Percentiles rank a stretch among this genome's conserved stretches.
Evolutionary conservation across 2,113 vertebrate genomes (phyloP).

Genomic region (Lagenorhynchus albirostris): DNA sequence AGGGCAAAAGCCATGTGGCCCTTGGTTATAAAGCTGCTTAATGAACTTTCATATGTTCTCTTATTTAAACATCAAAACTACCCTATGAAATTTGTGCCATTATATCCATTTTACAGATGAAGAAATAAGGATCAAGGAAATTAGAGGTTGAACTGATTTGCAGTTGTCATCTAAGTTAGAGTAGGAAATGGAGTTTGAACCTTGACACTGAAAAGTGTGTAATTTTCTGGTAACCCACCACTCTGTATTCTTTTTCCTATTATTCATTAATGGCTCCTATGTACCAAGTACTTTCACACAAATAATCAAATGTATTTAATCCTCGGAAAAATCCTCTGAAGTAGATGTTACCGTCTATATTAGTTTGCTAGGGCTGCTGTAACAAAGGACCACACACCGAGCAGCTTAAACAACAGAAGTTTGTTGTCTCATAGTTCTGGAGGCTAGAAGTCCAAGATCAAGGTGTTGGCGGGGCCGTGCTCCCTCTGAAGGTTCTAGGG

Average conservation of each 20-base stretch:
- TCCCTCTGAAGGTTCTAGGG: neutral
- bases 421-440: neutral
- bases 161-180: neutral
- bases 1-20: neutral
- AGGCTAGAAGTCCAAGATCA: neutral
- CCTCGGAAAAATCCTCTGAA: neutral
- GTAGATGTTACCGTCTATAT: neutral
- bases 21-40: neutral
- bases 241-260: neutral
- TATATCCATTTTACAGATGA: neutral
- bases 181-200: neutral
- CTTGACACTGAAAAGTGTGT: neutral
- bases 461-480: fast-evolving
- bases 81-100: neutral
- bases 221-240: neutral
- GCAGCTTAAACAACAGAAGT: neutral
- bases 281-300: neutral
- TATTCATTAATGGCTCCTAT: neutral
- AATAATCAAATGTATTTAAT: neutral
- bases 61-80: neutral
- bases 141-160: neutral
- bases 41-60: neutral
- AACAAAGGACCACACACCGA: neutral
- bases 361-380: neutral
- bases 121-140: neutral